phyloP scores from a whole-genome alignment of 2,113 vertebrate species.

The Fukomys damarensis region DNA sequence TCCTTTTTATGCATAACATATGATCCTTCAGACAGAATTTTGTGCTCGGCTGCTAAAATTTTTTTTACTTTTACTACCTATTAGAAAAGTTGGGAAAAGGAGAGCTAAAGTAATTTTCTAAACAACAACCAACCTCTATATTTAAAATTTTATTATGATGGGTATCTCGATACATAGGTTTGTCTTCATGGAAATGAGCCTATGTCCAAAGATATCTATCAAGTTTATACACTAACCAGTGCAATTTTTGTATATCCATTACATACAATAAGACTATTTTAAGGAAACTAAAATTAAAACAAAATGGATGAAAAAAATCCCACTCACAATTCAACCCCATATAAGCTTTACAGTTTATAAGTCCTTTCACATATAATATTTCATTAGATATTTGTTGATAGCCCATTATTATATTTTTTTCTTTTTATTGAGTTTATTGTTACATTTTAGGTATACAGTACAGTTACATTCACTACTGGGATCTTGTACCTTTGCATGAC shows the following conservation, averaged over 20 bases:
- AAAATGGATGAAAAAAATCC: background rate
- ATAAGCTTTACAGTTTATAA: background rate
- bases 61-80: background rate
- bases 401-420: no score
- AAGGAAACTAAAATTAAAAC: background rate
- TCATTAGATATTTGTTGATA: background rate
- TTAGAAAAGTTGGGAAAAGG: background rate
- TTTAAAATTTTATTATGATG: background rate
- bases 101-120: background rate
- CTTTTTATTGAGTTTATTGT: no score
- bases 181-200: background rate
- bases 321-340: background rate
- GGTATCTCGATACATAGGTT: background rate
- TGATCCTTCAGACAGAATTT: background rate
- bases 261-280: background rate
- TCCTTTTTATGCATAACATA: background rate
- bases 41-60: background rate
- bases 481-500: no score
- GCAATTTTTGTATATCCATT: background rate
- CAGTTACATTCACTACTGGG: no score
- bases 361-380: background rate
- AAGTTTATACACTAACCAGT: background rate
- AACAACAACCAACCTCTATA: background rate
- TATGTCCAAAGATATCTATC: background rate
- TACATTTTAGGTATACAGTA: no score